Base-by-base conservation (phyloP, 1,140 invertebrate species). In the Calephelis virginiensis region DNA sequence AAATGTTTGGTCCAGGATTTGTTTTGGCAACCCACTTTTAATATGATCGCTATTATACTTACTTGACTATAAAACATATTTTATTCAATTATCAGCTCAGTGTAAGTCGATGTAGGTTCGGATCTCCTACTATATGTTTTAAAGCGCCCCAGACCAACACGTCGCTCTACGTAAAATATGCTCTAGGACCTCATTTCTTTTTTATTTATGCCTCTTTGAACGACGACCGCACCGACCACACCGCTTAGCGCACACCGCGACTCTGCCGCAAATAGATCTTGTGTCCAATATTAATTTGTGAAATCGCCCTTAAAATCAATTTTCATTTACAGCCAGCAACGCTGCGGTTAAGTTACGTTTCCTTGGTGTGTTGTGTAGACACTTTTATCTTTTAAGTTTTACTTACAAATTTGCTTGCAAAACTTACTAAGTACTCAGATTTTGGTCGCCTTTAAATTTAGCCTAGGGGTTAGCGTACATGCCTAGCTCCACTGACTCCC, bases 191-290 rank as follows among this genome's bases (percentile, higher is more conserved):
- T 56, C n/a, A 43, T 50, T 64, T 53, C 47, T 53, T 85, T 82
- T 83, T 84, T 81, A 75, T 75, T 79, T 71, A 77, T 73, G 72
- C 72, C 77, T 75, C 83, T 85, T 85, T 83, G 81, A 80, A 69
- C 73, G 72, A 63, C 74, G 72, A 64, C 65, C 78, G 79, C 75
- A 71, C 67, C 73, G 77, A 82, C 82, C 80, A 78, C 80, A 77
- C 76, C 82, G 83, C 82, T 85, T 82, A 82, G 71, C 78, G 72
- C 71, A 72, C 77, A 74, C 78, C 80, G 71, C 77, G 74, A 72
- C 70, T 61, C 69, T 66, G 61, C 71, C 68, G 60, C 71, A 76
- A 76, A 76, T 71, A 71, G 62, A 69, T 69, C 68, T 72, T 63
- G 64, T 45, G 67, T 43, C 67, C 67, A 68, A 62, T 70, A 67